Base-by-base conservation (phyloP, 30 jellyfish, hydroid and myxozoan genomes). In the Aurelia aurita region DNA sequence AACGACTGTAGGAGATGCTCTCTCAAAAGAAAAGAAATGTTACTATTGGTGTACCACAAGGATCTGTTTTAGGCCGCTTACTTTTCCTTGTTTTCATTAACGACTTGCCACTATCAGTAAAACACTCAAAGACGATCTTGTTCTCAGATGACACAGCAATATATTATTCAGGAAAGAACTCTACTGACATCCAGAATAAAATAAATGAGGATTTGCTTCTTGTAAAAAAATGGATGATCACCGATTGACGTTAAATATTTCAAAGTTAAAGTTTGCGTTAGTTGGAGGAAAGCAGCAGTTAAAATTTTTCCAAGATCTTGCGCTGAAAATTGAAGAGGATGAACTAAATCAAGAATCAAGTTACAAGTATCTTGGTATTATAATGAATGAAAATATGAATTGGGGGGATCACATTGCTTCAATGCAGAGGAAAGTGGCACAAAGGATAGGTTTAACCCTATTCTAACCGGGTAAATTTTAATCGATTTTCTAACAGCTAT, bases 71-170 rank as follows among this genome's bases (percentile, higher is more conserved):
- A n/a, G n/a, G n/a, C n/a, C n/a, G n/a, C n/a, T n/a, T n/a, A 51
- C 87, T 84, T 84, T 84, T 84, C 51, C 94, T 84, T 70, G 88
- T 84, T 55, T 84, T 71, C 87, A 71, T 84, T 27, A 84, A 84
- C 87, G 94, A 84, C 88, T 72, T 84, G 94, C 82, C 94, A 81
- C 87, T 55, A 69, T 84, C 94, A 69, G 87, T 84, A 84, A 84
- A 70, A 84, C 2, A 84, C 82, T 84, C 88, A 32, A 84, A 72
- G 74, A 69, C 73, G 20, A 69, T 84, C 88, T 84, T 84, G 94
- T 84, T 69, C 72, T 80, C 94, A 7, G 88, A 84, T 60, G 94
- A 84, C 73, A 69, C 94, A 72, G 94, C 80, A 53, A 84, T 84
- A 58, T 84, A 84, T 71, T 72, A 84, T 51, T 84, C 87, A 46